These are phyloP conservation scores for Seriola quinqueradiata DNA, from an alignment of 2,113 vertebrate genomes.

Conservation along the genomic window DNA sequence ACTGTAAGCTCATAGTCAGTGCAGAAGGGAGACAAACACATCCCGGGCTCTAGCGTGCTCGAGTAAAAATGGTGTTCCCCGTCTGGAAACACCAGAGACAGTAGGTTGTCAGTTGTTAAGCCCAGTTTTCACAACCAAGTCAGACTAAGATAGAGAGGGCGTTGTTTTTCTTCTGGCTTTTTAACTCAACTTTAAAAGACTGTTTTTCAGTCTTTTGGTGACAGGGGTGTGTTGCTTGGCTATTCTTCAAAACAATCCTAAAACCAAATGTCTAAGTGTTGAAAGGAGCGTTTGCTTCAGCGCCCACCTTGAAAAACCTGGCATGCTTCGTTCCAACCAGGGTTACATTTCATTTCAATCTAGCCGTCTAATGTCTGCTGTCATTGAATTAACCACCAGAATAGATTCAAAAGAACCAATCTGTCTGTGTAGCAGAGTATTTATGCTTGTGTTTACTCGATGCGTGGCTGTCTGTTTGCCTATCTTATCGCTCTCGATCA, in stretches of 20 bases:
- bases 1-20: constrained; percentile 5
- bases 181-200: constrained; percentile 1
- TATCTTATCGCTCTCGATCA: constrained; percentile 50
- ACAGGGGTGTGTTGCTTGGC: constrained; percentile 15
- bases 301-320: constrained; percentile 2
- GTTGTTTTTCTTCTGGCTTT: not conserved
- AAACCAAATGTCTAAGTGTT: constrained; percentile 3
- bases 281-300: not conserved
- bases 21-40: not conserved
- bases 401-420: constrained; percentile 28
- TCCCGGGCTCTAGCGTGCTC: not conserved
- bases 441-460: constrained; percentile 47
- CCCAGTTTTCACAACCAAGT: not conserved
- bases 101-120: constrained; percentile 16
- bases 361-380: not conserved
- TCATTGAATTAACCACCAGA: constrained; percentile 8
- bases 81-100: not conserved
- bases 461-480: constrained; percentile 28
- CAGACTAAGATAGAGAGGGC: not conserved
- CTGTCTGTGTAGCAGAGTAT: constrained; percentile 25
- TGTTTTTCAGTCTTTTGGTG: constrained; percentile 21
- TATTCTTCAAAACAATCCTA: constrained; percentile 15
- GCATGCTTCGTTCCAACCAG: not conserved
- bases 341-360: constrained; percentile 6
- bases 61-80: not conserved